These are phyloP conservation scores for Manis javanica DNA, from an alignment of 2,797 vertebrate species.

Conservation along the genomic window DNA sequence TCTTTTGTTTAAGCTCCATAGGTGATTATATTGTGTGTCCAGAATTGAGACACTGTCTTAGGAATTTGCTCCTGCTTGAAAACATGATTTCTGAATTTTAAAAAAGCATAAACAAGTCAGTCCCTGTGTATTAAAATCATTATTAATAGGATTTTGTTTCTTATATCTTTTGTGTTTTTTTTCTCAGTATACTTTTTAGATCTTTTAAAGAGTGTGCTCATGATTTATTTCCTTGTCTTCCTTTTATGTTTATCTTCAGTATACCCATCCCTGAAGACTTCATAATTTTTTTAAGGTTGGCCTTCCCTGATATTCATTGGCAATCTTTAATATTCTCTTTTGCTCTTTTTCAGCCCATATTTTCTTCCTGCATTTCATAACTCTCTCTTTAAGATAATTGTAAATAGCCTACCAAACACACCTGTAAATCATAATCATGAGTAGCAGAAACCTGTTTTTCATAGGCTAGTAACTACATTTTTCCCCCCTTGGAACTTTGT, in stretches of 20 bases:
- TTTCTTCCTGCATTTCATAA: slow-evolving; percentile 42
- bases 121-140: slow-evolving; percentile 14
- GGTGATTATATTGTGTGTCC: not conserved
- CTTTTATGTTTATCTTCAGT: slow-evolving; percentile 44
- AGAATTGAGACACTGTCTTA: not conserved
- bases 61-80: not conserved
- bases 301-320: not conserved
- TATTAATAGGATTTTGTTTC: not conserved
- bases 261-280: not conserved
- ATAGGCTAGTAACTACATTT: not conserved
- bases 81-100: not conserved
- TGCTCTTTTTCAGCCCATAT: not conserved
- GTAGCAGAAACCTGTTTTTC: not conserved
- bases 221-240: slow-evolving; percentile 8
- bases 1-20: not conserved
- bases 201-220: not conserved
- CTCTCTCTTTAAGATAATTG: not conserved
- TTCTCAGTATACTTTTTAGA: not conserved
- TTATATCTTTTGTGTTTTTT: not conserved
- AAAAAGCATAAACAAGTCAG: not conserved
- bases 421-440: not conserved
- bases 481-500: not conserved
- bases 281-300: slow-evolving; percentile 8
- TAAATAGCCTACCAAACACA: not conserved
- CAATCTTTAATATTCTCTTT: slow-evolving; percentile 29